phyloP scores from a whole-genome alignment of 2,113 vertebrate genomes.

The Riparia riparia region DNA sequence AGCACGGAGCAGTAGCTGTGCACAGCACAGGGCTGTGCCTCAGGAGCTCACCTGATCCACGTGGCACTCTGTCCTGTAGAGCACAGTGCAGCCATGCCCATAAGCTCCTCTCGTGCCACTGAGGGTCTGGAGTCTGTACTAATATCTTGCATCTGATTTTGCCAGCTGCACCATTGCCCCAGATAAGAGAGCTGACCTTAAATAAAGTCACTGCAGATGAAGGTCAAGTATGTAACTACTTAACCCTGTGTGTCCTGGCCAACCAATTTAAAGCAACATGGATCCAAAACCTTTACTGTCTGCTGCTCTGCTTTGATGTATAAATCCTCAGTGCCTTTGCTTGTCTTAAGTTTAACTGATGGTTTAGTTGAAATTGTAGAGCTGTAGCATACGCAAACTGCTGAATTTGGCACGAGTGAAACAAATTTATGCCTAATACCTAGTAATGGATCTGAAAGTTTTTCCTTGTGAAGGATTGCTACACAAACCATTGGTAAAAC shows the following conservation, averaged over 20 bases:
- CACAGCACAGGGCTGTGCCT: not conserved
- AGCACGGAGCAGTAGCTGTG: not conserved
- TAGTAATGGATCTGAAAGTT: not conserved
- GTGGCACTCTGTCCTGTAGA: rapidly evolving
- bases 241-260: not conserved
- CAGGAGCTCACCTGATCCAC: not conserved
- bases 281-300: not conserved
- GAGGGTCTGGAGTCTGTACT: not conserved
- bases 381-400: not conserved
- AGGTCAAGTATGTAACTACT: not conserved
- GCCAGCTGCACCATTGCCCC: not conserved
- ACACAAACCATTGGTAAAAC: not conserved
- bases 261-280: not conserved
- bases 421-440: not conserved
- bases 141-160: not conserved
- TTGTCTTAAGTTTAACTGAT: not conserved
- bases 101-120: rapidly evolving
- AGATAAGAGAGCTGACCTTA: not conserved
- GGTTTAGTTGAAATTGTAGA: not conserved
- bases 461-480: not conserved
- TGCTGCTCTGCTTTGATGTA: not conserved
- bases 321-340: not conserved
- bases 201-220: not conserved
- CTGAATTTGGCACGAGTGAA: not conserved
- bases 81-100: rapidly evolving